A percentile compares a stretch with the other conserved stretches of the same genome.
Evolutionary conservation across 2,888 invertebrate genomes (phyloP).

Genomic region (Aphodius sticticus): DNA sequence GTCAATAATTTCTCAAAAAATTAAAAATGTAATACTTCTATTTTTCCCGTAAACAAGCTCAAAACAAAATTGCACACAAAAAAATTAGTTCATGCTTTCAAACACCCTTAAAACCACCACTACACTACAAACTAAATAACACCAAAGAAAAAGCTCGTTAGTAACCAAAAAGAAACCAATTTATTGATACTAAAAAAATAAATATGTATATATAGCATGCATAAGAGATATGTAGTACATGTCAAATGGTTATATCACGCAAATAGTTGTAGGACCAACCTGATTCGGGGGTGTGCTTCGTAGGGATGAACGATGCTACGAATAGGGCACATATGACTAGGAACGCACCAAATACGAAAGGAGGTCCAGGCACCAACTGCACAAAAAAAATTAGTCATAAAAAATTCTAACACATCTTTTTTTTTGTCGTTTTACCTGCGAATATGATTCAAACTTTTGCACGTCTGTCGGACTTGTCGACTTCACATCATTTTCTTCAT

Average conservation of each 20-base stretch:
- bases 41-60: not conserved
- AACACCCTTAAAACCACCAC: not conserved
- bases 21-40: not conserved
- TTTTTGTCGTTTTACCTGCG: constrained; percentile 57
- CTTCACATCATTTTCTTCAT: constrained; percentile 66
- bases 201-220: not conserved
- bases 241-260: constrained; percentile 29
- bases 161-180: constrained; percentile 4
- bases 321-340: constrained; percentile 95
- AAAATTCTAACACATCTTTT: not conserved
- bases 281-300: constrained; percentile 65
- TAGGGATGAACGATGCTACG: constrained; percentile 84
- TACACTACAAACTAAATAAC: not conserved
- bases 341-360: constrained; percentile 97
- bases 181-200: not conserved
- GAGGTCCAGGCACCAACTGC: constrained; percentile 93
- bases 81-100: not conserved
- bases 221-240: constrained; percentile 8
- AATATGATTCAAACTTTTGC: constrained; percentile 62
- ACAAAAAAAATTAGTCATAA: constrained; percentile 42
- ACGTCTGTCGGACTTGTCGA: constrained; percentile 63
- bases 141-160: not conserved
- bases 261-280: constrained; percentile 49
- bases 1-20: not conserved
- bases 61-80: not conserved